Percentiles rank a stretch among this genome's conserved stretches.
Conservation (phyloP, 2,797 vertebrate species). For the Odontamblyopus lacepedii region DNA sequence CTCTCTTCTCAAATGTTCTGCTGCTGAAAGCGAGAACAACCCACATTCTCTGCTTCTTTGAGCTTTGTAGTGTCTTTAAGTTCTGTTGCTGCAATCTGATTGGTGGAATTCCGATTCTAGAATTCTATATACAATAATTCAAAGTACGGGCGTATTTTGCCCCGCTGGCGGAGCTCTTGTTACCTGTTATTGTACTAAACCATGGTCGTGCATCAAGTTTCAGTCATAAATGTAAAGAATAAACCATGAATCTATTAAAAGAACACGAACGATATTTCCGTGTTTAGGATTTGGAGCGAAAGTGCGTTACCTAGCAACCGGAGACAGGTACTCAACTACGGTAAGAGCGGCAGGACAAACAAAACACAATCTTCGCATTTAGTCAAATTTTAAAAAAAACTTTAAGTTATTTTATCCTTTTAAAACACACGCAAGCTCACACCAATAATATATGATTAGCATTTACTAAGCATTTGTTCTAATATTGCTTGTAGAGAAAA, state of each 20-base stretch:
- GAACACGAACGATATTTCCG: background rate
- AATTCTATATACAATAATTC: too few relatives aligned
- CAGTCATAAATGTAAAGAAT: background rate
- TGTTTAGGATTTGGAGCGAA: background rate
- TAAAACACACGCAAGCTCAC: background rate
- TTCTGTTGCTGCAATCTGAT: too few relatives aligned
- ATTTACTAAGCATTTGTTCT: background rate
- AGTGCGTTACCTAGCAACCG: slow-evolving; percentile 53
- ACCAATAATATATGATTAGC: background rate
- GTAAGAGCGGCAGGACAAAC: slow-evolving; percentile 30
- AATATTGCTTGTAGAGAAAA: too few relatives aligned
- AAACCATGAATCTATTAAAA: too few relatives aligned
- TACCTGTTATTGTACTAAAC: background rate
- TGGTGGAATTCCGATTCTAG: too few relatives aligned
- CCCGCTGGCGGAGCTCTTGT: too few relatives aligned
- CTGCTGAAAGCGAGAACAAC: too few relatives aligned
- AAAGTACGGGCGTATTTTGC: too few relatives aligned
- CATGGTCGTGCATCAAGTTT: background rate
- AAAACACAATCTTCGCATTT: background rate
- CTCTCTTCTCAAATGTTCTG: too few relatives aligned
- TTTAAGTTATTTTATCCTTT: background rate
- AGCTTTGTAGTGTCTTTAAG: too few relatives aligned
- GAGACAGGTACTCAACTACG: slow-evolving; percentile 21
- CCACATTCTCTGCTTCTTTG: too few relatives aligned
- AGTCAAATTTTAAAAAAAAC: background rate